phyloP scores from a whole-genome alignment of 2,113 vertebrate species.

The Lates calcarifer region DNA sequence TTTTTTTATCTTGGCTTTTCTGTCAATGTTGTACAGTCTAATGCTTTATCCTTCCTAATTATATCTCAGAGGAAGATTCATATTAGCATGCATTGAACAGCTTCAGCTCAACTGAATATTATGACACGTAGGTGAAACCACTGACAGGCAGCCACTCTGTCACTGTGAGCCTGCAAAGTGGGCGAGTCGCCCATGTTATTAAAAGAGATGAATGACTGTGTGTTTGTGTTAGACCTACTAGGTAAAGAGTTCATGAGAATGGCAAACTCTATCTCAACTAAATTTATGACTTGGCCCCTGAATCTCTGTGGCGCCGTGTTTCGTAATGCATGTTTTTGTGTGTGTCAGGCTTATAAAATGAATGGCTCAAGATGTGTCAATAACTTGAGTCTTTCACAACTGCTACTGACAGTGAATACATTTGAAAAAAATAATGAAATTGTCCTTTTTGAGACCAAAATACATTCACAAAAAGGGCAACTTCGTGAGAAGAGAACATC shows the following conservation, averaged over 20 bases:
- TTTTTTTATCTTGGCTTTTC: conserved; percentile 6
- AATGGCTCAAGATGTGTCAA: conserved; percentile 61
- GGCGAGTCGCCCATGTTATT: conserved; percentile 25
- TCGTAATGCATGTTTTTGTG: conserved; percentile 71
- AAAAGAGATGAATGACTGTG: conserved; percentile 66
- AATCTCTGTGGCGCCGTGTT: conserved; percentile 69
- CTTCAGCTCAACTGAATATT: conserved; percentile 6
- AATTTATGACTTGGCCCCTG: conserved; percentile 76
- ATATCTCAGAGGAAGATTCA: conserved; percentile 20
- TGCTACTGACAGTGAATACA: background rate
- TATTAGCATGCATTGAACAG: conserved; percentile 2
- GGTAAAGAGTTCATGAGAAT: conserved; percentile 82
- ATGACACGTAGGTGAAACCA: conserved; percentile 9
- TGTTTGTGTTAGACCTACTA: conserved; percentile 68
- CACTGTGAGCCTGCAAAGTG: conserved; percentile 34
- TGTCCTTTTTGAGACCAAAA: background rate
- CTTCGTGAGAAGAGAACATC: background rate
- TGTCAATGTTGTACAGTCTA: background rate
- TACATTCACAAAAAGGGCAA: background rate
- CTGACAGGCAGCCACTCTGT: conserved; percentile 39
- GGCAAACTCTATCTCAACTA: conserved; percentile 68
- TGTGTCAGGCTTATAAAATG: conserved; percentile 51
- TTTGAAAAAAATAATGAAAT: conserved; percentile 14
- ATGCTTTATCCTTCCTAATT: conserved; percentile 22
- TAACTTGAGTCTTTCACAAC: conserved; percentile 54